These are phyloP conservation scores for Odobenus rosmarus DNA, from an alignment of 2,113 vertebrate species.

Conservation along the genomic window DNA sequence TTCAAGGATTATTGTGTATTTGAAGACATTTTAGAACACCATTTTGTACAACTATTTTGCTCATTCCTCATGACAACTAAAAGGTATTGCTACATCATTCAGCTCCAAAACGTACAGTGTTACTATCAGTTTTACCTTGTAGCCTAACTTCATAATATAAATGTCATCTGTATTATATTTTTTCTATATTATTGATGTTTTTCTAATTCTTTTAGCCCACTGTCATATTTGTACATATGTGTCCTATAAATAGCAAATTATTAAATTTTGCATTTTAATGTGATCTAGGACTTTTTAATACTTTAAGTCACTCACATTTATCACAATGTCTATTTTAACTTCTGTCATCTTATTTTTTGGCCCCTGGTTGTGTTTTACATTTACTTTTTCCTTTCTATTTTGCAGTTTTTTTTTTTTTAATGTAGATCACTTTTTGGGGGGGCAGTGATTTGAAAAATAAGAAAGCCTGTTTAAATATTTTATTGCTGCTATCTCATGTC, in stretches of 20 bases:
- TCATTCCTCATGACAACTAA: neutral
- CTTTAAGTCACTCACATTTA: neutral
- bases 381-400: neutral
- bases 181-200: neutral
- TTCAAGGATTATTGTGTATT: neutral
- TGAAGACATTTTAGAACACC: neutral
- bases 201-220: neutral
- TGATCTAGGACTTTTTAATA: neutral
- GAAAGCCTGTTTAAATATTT: neutral
- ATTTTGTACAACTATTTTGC: neutral
- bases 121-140: neutral
- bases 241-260: neutral
- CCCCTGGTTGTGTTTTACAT: neutral
- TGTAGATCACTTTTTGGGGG: neutral
- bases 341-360: neutral
- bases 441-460: neutral
- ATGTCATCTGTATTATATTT: neutral
- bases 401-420: neutral
- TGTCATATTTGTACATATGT: neutral
- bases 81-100: neutral
- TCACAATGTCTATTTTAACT: neutral
- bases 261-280: neutral
- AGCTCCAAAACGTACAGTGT: neutral
- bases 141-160: neutral
- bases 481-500: neutral